These are phyloP conservation scores for Ursus arctos DNA, from an alignment of 2,113 vertebrate genomes.

Conservation along the genomic window DNA sequence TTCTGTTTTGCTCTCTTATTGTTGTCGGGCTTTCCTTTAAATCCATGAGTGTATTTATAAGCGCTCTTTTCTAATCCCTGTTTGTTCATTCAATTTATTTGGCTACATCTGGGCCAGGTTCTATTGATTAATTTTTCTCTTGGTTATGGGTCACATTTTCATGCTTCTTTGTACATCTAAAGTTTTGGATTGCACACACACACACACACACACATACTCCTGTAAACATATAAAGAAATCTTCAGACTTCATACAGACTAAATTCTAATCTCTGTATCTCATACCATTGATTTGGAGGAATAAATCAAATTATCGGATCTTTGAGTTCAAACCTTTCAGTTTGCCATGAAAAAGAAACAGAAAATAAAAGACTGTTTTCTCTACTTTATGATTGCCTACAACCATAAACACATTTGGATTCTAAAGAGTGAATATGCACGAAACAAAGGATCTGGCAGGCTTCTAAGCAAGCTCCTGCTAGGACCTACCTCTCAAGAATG, in stretches of 20 bases:
- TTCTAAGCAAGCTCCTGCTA: neutral
- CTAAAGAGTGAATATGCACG: conserved; percentile 5
- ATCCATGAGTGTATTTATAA: neutral
- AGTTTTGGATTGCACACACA: neutral
- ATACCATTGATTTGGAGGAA: neutral
- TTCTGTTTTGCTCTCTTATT: neutral
- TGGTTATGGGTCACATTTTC: neutral
- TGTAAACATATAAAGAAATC: neutral
- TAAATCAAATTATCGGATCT: neutral
- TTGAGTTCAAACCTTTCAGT: neutral
- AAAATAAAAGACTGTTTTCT: neutral
- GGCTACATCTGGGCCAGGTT: neutral
- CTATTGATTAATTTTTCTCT: neutral
- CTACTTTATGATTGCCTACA: neutral
- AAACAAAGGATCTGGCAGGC: neutral
- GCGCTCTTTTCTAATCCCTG: neutral
- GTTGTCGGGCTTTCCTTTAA: neutral
- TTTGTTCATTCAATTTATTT: neutral
- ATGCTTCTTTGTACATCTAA: neutral
- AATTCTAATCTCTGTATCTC: neutral
- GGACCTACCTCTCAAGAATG: neutral
- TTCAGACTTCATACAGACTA: neutral
- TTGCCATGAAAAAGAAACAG: conserved; percentile 2
- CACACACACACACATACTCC: neutral
- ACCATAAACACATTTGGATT: neutral